These are phyloP conservation scores for Leptodactylus fallax DNA, from an alignment of 2,797 vertebrate genomes.

Conservation along the genomic window DNA sequence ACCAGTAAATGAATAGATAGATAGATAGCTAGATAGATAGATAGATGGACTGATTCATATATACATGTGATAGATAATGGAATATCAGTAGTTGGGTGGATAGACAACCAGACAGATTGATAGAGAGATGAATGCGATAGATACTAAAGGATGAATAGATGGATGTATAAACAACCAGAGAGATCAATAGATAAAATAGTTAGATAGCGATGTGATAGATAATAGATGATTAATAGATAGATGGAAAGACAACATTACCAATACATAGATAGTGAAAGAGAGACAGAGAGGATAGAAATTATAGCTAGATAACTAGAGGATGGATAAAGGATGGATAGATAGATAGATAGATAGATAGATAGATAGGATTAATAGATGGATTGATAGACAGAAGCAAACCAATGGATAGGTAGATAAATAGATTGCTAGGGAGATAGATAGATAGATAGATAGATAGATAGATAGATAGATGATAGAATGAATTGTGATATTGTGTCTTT, in stretches of 20 bases:
- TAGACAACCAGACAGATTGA: neutral
- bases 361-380: neutral
- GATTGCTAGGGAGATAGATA: neutral
- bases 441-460: neutral
- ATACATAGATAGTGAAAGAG: neutral
- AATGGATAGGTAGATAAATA: conserved; percentile 7
- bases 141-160: neutral
- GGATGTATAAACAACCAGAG: neutral
- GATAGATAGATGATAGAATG: neutral
- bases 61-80: neutral
- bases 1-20: neutral
- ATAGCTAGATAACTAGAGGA: neutral
- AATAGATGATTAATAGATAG: neutral
- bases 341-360: neutral
- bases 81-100: neutral
- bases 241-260: neutral
- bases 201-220: neutral
- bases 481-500: neutral
- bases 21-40: neutral
- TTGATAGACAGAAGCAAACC: neutral
- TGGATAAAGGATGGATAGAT: neutral
- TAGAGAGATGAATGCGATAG: neutral
- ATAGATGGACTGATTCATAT: conserved; percentile 7
- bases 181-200: neutral
- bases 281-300: neutral